Percentiles rank a stretch among this genome's conserved stretches.
phyloP scores from a whole-genome alignment of 2,797 vertebrate species.

The Gobio occitaniae region DNA sequence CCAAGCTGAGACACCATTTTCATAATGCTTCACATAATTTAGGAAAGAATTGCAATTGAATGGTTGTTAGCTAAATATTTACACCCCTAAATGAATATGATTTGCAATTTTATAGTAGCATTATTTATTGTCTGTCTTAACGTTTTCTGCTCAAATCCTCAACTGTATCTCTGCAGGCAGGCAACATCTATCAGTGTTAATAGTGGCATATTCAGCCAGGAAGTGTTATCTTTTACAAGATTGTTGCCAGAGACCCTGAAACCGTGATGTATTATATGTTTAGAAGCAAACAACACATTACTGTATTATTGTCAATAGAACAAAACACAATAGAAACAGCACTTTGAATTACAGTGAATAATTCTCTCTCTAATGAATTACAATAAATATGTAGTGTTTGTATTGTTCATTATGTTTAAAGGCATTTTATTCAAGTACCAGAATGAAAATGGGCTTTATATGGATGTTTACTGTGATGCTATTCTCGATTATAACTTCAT shows the following conservation, averaged over 20 bases:
- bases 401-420: slow-evolving; percentile 21
- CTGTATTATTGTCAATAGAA: slow-evolving; percentile 31
- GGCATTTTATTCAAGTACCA: slow-evolving; percentile 3
- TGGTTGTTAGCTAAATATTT: slow-evolving; percentile 7
- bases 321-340: slow-evolving; percentile 15
- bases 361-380: slow-evolving; percentile 6
- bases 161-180: background rate
- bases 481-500: background rate
- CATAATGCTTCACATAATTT: background rate
- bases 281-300: slow-evolving; percentile 21
- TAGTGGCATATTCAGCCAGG: slow-evolving; percentile 16
- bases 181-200: slow-evolving; percentile 5
- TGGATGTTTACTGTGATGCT: background rate
- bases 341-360: slow-evolving; percentile 44
- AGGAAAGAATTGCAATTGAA: background rate
- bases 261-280: slow-evolving; percentile 29
- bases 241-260: slow-evolving; percentile 10
- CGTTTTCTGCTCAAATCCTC: background rate
- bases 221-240: slow-evolving; percentile 13
- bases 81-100: background rate
- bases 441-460: background rate
- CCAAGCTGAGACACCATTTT: background rate
- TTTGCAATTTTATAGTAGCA: slow-evolving; percentile 9
- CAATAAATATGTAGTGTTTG: slow-evolving; percentile 37
- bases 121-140: slow-evolving; percentile 1